Conservation (phyloP, 2,113 vertebrate species). For the Hemibagrus wyckioides region DNA sequence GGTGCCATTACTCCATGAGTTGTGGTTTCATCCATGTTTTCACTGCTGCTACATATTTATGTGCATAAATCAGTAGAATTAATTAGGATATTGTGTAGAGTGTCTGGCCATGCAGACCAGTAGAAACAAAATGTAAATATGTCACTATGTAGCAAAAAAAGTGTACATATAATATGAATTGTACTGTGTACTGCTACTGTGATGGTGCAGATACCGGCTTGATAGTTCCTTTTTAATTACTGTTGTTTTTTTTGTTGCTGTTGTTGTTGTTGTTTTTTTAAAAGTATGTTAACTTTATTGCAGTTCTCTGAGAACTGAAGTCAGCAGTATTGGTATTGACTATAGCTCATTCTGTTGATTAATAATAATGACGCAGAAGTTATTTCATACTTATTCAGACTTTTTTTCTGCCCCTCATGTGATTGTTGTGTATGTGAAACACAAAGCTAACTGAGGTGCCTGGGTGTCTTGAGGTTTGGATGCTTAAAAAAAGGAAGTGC, state of each 20-base stretch:
- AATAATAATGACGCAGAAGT: background rate
- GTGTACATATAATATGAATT: constrained; percentile 37
- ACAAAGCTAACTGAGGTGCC: background rate
- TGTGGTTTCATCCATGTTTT: constrained; percentile 54
- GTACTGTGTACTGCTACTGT: constrained; percentile 59
- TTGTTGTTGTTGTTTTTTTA: constrained; percentile 51
- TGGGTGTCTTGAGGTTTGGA: background rate
- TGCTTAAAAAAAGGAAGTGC: constrained; percentile 15
- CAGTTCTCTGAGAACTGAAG: constrained; percentile 42
- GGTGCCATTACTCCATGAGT: constrained; percentile 68
- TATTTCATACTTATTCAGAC: constrained; percentile 29
- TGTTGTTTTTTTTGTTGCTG: constrained; percentile 37
- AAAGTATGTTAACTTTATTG: constrained; percentile 47
- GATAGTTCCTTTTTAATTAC: constrained; percentile 51
- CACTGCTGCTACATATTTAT: constrained; percentile 59
- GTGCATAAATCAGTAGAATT: constrained; percentile 47
- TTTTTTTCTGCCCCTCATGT: constrained; percentile 19
- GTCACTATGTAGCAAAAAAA: constrained; percentile 50
- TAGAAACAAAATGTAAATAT: constrained; percentile 61
- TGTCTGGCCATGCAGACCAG: constrained; percentile 1
- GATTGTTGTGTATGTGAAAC: constrained; percentile 27
- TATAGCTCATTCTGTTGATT: constrained; percentile 44
- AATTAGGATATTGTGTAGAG: constrained; percentile 39
- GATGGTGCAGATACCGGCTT: constrained; percentile 64
- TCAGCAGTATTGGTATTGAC: constrained; percentile 54